A percentile compares a stretch with the other conserved stretches of the same genome.
These are phyloP conservation scores for Stramonita haemastoma DNA, from an alignment of 2,888 invertebrate genomes.

Conservation along the genomic window DNA sequence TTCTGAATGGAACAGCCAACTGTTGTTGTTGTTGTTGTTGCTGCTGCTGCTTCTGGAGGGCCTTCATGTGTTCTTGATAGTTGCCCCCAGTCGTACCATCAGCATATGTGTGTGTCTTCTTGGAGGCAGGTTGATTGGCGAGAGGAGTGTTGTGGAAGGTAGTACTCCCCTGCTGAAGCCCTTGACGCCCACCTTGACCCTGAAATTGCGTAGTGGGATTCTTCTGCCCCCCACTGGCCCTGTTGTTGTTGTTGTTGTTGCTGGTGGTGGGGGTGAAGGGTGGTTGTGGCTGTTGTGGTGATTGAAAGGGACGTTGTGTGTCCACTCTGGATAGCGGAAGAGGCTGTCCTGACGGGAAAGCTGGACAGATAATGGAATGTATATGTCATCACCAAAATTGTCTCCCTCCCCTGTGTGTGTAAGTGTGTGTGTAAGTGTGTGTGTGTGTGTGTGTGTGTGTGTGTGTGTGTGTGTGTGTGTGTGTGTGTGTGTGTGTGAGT, in stretches of 20 bases:
- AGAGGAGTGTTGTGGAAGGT: neutral
- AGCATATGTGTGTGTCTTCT: neutral
- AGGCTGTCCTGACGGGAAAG: neutral
- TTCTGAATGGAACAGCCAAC: neutral
- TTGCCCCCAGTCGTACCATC: neutral
- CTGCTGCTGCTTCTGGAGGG: neutral
- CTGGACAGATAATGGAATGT: neutral
- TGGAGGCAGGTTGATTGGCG: no score
- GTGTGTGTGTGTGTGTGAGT: neutral
- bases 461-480: neutral
- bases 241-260: neutral
- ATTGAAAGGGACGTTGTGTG: neutral
- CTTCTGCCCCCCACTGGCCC: neutral
- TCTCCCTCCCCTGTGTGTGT: neutral
- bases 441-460: neutral
- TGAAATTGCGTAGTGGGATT: neutral
- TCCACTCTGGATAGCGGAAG: no score
- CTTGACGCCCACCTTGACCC: no score
- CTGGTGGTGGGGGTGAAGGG: neutral
- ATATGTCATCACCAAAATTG: no score
- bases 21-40: neutral
- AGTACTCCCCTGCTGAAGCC: no score
- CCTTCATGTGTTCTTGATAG: neutral
- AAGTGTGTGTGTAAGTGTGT: neutral
- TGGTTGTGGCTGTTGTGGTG: constrained; percentile 2